Evolutionary conservation across 2,113 vertebrate genomes (phyloP), one percentile per base, ranked within the genome.

Genomic region (Rhinoderma darwinii): DNA sequence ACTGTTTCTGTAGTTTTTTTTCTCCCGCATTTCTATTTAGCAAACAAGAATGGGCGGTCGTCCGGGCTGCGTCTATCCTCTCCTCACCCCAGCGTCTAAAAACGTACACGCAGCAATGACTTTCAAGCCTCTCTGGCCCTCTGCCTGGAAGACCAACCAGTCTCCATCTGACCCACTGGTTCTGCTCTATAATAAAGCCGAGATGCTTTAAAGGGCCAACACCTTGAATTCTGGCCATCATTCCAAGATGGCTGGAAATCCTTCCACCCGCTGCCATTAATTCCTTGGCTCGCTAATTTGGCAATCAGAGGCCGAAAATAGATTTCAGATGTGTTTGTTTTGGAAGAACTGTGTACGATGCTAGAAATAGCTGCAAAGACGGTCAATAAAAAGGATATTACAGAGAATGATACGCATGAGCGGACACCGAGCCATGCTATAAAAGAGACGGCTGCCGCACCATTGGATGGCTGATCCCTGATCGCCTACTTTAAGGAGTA

Each of bases 281-380:
- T 92, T 93, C 92, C 88, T 93, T 94, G 93, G 90, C 89, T 84
- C 73, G 54, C 51, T 78, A 88, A 68, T 89, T 89, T 91, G 90
- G 90, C 89, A 90, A 90, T 77, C 84, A 73, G 75, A 84, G 79
- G 77, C 89, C 91, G 88, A 92, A 91, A 90, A 89, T 90, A 88
- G 86, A 86, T 70, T 90, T 95, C 88, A 88, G 90, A 88, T 93
- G 85, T 90, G 63, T 93, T 95, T 93, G 89, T 88, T 90, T 93
- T 95, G 93, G 92, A 91, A 66, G 78, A 90, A 87, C 88, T 89
- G 73, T 25, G 75, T 37, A 8, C 41, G 47, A 35, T 43, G 47
- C 74, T 79, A 1, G 27, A 73, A 90, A 82, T 88, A 78, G 83
- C 78, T 90, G 86, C 75, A 6, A 50, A 87, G 82, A 83, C 80